These are phyloP conservation scores for Globodera rostochiensis DNA, from an alignment of 1,140 invertebrate genomes.

Conservation along the genomic window DNA sequence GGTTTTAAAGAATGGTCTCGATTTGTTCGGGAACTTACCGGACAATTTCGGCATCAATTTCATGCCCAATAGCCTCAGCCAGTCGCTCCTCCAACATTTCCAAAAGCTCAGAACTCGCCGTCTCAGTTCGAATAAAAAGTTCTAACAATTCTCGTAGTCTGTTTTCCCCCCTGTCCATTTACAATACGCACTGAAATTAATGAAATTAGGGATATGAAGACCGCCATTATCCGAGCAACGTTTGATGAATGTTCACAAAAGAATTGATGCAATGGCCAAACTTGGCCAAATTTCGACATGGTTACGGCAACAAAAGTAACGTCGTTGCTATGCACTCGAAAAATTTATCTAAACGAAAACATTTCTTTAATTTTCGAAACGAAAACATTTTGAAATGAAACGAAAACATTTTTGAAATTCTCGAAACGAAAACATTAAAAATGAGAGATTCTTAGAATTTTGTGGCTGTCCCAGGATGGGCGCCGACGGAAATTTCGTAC, in stretches of 20 bases:
- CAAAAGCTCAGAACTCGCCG: not conserved
- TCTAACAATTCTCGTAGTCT: slow-evolving; percentile 13
- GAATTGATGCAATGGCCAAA: not conserved
- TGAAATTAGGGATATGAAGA: not conserved
- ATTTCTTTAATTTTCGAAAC: not conserved
- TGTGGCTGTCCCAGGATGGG: too few species aligned
- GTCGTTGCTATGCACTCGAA: not conserved
- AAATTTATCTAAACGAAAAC: not conserved
- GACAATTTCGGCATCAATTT: slow-evolving; percentile 10
- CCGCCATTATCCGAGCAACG: not conserved
- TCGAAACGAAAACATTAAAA: too few species aligned
- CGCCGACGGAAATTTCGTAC: too few species aligned
- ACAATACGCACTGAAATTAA: not conserved
- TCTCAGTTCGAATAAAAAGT: slow-evolving; percentile 22
- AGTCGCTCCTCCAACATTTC: slow-evolving; percentile 9
- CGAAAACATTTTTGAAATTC: too few species aligned
- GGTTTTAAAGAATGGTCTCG: not conserved
- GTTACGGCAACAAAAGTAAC: not conserved
- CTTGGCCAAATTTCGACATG: not conserved
- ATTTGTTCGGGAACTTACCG: not conserved
- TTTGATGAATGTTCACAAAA: not conserved
- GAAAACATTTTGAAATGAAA: too few species aligned
- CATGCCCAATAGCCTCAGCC: not conserved
- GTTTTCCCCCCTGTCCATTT: not conserved
- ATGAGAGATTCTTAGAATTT: too few species aligned